Evolutionary conservation across 1,140 invertebrate genomes (phyloP).

Genomic region (Sesamia nonagrioides): DNA sequence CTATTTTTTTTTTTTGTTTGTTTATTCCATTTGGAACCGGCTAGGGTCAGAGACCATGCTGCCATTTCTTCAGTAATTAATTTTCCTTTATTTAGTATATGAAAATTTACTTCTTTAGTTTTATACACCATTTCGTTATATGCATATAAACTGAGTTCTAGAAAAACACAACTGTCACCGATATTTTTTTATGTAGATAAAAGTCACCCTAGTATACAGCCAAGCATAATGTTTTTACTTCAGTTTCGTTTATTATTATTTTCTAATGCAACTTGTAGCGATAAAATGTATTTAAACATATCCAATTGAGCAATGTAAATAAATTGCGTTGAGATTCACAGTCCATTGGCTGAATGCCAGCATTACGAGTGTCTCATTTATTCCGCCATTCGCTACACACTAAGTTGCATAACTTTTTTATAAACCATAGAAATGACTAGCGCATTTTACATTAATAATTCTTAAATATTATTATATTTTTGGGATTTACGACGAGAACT

Average conservation of each 20-base stretch:
- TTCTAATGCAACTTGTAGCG: conserved; percentile 27
- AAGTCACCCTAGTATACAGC: too few species aligned
- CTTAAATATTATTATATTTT: not conserved
- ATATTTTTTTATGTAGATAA: too few species aligned
- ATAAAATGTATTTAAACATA: conserved; percentile 38
- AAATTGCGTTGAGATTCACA: conserved; percentile 29
- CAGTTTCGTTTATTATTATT: conserved; percentile 19
- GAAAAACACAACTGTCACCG: not conserved
- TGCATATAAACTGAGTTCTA: not conserved
- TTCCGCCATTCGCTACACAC: conserved; percentile 21
- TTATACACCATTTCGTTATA: too few species aligned
- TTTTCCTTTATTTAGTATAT: too few species aligned
- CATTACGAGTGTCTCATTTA: not conserved
- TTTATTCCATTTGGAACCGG: too few species aligned
- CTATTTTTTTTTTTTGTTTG: too few species aligned
- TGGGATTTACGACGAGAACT: not conserved
- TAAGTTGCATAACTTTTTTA: conserved; percentile 1
- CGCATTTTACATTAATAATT: conserved; percentile 9
- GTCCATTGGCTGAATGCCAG: conserved; percentile 20
- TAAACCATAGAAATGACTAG: not conserved
- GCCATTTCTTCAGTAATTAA: too few species aligned
- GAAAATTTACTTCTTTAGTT: too few species aligned
- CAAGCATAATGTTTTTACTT: conserved; percentile 1
- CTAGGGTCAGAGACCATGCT: too few species aligned
- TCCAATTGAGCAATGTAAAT: conserved; percentile 37